Evolutionary conservation across 2,797 vertebrate species (phyloP), one percentile per base, ranked within the genome.

Genomic region (Fistularia commersonii): DNA sequence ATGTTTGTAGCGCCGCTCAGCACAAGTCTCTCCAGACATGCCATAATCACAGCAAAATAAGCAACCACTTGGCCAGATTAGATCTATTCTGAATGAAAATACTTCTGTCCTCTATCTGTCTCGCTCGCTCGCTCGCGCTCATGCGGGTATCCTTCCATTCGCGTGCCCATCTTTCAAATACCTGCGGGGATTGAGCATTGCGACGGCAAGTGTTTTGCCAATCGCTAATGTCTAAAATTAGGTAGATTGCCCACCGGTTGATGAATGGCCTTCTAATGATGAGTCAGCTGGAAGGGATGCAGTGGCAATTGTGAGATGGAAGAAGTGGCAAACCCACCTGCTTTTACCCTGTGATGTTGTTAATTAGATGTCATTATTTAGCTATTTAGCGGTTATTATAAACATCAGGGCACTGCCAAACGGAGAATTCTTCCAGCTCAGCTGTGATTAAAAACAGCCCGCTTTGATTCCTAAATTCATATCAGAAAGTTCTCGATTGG

Each of bases 21-120:
- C 64, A 67, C 69, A 63, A 57, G 73, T 66, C 70, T 83, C 76
- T 64, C 67, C 71, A 86, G 83, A 87, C 76, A 81, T 83, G 72
- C 68, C 74, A 81, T 82, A 88, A 89, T 88, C 81, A 82, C 89
- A 89, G 63, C 61, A 82, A 88, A 90, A 86, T 86, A 89, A 88
- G 81, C 81, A 83, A 74, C 56, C 81, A 79, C 74, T 88, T 71
- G 66, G 51, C 61, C 66, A 84, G 81, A 77, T 85, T 75, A 57
- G 53, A 80, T 83, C 57, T 78, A 51, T 69, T 69, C 68, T 56
- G 48, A 57, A 50, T 56, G 43, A 61, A 50, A 66, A 57, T 58
- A 57, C 45, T 70, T 59, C 63, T 61, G 50, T 54, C 72, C 40
- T 54, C 54, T 66, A 55, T 67, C 55, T 50, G 42, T 71, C 35